Conservation (phyloP, 2,113 vertebrate genomes). For the Noctilio leporinus region DNA sequence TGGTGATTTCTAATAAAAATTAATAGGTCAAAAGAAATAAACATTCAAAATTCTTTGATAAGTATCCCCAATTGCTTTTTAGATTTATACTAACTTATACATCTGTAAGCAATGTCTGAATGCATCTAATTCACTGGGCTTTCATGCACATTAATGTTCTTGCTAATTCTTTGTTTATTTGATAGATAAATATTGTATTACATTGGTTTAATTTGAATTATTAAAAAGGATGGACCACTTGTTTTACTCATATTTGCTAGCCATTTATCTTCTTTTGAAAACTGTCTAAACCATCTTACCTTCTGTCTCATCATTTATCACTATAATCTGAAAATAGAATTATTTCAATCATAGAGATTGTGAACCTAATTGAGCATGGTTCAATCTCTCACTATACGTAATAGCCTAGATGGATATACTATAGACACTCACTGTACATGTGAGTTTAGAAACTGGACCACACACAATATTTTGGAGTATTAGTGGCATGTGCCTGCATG, state of each 20-base stretch:
- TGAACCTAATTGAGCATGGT: background rate
- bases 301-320: background rate
- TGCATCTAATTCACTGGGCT: background rate
- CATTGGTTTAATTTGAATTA: background rate
- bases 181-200: background rate
- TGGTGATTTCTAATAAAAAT: background rate
- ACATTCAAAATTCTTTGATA: background rate
- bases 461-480: rapidly evolving
- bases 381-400: background rate
- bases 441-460: background rate
- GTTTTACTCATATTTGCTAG: background rate
- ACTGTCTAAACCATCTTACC: background rate
- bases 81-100: background rate
- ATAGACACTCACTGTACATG: background rate
- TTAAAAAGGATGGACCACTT: background rate
- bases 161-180: background rate
- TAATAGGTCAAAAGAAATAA: background rate
- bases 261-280: background rate
- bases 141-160: background rate
- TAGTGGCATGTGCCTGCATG: rapidly evolving
- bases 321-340: background rate
- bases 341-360: background rate
- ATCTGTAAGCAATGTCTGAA: rapidly evolving
- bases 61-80: background rate
- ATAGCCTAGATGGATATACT: background rate